These are phyloP conservation scores for mouse (Mus musculus) DNA, from an alignment of 2,113 vertebrate species.

Conservation along the genomic window DNA sequence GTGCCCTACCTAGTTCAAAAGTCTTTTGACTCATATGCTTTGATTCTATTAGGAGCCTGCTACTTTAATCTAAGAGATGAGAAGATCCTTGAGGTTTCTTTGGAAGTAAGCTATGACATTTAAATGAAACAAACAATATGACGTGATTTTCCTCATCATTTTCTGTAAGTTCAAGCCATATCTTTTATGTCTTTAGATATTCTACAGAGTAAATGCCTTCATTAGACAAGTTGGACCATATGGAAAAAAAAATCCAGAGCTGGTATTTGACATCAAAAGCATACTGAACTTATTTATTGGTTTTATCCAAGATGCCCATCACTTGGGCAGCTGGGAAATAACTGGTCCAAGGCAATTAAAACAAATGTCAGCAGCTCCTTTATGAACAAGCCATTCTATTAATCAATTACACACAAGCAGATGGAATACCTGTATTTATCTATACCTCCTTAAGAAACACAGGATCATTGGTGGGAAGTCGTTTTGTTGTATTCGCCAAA, in stretches of 20 bases:
- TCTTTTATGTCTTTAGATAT: slow-evolving; percentile 11
- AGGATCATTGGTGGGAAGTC: not conserved
- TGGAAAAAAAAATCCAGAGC: not conserved
- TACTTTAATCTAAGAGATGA: slow-evolving; percentile 15
- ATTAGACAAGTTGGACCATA: slow-evolving; percentile 31
- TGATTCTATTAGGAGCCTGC: not conserved
- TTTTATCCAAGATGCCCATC: slow-evolving; percentile 71
- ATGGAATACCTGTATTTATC: slow-evolving; percentile 22
- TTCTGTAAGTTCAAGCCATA: slow-evolving; percentile 34
- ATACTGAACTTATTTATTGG: slow-evolving; percentile 58
- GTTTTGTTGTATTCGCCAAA: not conserved
- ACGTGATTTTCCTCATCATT: slow-evolving; percentile 18
- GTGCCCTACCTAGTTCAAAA: not conserved
- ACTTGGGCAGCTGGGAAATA: slow-evolving; percentile 12
- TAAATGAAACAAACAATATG: slow-evolving; percentile 30
- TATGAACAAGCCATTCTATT: slow-evolving; percentile 31
- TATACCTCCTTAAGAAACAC: not conserved
- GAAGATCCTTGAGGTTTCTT: not conserved
- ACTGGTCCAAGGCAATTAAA: slow-evolving; percentile 70
- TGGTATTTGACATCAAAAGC: slow-evolving; percentile 31
- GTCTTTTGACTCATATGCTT: not conserved
- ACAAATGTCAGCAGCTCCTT: slow-evolving; percentile 67
- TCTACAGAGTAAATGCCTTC: slow-evolving; percentile 26
- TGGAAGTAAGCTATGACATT: slow-evolving; percentile 6
- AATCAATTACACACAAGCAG: slow-evolving; percentile 45